Base-by-base conservation (phyloP, 2,113 vertebrate genomes). In the Phrynocephalus versicolor region DNA sequence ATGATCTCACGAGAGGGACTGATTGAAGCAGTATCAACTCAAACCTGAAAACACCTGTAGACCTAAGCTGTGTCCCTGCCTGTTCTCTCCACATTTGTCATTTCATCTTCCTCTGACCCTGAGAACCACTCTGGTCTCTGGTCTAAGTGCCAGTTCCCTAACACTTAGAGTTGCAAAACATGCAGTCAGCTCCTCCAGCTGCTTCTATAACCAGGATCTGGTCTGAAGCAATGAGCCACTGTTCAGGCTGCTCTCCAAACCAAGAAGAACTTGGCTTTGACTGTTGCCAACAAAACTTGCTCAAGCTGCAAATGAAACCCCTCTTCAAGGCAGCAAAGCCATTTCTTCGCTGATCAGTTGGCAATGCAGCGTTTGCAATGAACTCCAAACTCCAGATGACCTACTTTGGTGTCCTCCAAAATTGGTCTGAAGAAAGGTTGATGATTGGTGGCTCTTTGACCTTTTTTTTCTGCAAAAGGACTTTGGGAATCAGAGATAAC, bases 381-480 rank as follows among this genome's bases (percentile, higher is more conserved):
- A 51, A 70, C 72, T 84, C 16, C 55, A 86, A 2, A 30, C 35
- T 74, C 88, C 60, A 16, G 27, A n/a, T 25, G 16, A 82, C 77
- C 15, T 85, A 88, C 88, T 83, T 86, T 76, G 83, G 23, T 4
- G 14, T 7, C 51, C 86, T 89, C 81, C 33, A 62, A 7, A 41
- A 64, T 85, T 64, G 82, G 83, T 84, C 74, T 82, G 25, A 55
- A 83, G 84, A 15, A 78, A 86, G 80, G 87, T 90, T 87, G 60
- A 41, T 81, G 87, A 45, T 10, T 0, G 1, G 64, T 35, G 37
- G 51, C 83, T 79, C 78, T 73, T 74, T 89, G 87, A 89, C 85
- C 87, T 93, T 51, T 82, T 85, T 74, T 88, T 84, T 83, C 35
- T 90, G 85, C 83, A 88, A 88, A 91, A 81, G 72, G 77, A 85